A percentile compares a stretch with the other conserved stretches of the same genome.
Evolutionary conservation across 2,113 vertebrate genomes (phyloP).

Genomic region (Illadopsis cleaveri): DNA sequence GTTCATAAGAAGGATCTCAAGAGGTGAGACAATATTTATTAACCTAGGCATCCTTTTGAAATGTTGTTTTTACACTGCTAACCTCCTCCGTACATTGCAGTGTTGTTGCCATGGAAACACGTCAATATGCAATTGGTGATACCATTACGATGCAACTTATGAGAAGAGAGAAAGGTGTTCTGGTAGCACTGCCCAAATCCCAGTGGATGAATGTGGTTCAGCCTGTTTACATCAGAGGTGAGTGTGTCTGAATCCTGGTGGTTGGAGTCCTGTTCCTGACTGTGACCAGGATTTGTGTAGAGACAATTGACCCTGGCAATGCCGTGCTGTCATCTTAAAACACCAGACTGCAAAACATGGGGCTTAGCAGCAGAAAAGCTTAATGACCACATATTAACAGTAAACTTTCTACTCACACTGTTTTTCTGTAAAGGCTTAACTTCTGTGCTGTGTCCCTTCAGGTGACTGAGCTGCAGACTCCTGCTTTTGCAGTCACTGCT

Average conservation of each 20-base stretch:
- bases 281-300: background rate
- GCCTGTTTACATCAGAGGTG: slow-evolving; percentile 89
- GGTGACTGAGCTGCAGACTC: background rate
- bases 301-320: background rate
- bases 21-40: slow-evolving; percentile 76
- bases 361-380: background rate
- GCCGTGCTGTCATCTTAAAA: background rate
- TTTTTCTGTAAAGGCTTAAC: background rate
- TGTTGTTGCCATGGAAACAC: slow-evolving; percentile 94
- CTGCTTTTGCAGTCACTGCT: background rate
- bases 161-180: slow-evolving; percentile 91
- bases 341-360: background rate
- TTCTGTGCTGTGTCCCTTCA: background rate
- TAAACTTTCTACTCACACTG: background rate
- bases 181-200: slow-evolving; percentile 92
- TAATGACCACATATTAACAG: background rate
- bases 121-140: slow-evolving; percentile 88
- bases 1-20: slow-evolving; percentile 92
- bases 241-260: background rate
- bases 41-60: background rate
- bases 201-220: slow-evolving; percentile 93
- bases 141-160: slow-evolving; percentile 95
- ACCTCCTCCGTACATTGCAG: slow-evolving; percentile 66
- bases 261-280: background rate
- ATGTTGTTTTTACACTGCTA: background rate